Conservation (phyloP, 2,797 vertebrate genomes). For the Perdix hodgsoniae region DNA sequence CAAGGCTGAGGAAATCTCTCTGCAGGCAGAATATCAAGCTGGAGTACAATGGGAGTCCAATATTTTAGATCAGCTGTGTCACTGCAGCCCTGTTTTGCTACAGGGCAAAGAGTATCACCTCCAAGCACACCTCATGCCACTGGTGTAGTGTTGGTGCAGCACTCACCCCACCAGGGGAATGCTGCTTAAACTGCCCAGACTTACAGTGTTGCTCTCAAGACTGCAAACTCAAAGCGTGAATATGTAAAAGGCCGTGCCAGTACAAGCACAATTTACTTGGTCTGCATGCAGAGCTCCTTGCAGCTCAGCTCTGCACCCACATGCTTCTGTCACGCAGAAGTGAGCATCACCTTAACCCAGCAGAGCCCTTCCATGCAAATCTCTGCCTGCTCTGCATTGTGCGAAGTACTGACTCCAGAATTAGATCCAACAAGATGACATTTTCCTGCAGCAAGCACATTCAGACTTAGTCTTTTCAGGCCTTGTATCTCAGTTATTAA, state of each 20-base stretch:
- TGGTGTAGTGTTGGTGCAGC: neutral
- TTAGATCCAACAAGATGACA: slow-evolving; percentile 9
- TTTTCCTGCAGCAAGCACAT: neutral
- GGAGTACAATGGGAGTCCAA: neutral
- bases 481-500: slow-evolving; percentile 41
- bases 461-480: slow-evolving; percentile 4
- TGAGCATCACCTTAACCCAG: slow-evolving; percentile 15
- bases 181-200: neutral
- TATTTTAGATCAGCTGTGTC: neutral
- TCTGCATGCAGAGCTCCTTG: neutral
- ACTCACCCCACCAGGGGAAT: neutral
- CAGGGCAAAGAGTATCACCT: neutral
- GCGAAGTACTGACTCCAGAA: slow-evolving; percentile 18
- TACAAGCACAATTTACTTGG: neutral
- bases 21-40: neutral
- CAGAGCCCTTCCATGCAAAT: slow-evolving; percentile 34
- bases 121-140: neutral
- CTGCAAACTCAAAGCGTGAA: neutral
- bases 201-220: neutral
- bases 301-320: neutral
- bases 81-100: neutral
- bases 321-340: neutral
- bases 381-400: neutral
- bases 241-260: neutral
- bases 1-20: neutral